Conservation (phyloP, 2,113 vertebrate genomes). For the Perca flavescens region DNA sequence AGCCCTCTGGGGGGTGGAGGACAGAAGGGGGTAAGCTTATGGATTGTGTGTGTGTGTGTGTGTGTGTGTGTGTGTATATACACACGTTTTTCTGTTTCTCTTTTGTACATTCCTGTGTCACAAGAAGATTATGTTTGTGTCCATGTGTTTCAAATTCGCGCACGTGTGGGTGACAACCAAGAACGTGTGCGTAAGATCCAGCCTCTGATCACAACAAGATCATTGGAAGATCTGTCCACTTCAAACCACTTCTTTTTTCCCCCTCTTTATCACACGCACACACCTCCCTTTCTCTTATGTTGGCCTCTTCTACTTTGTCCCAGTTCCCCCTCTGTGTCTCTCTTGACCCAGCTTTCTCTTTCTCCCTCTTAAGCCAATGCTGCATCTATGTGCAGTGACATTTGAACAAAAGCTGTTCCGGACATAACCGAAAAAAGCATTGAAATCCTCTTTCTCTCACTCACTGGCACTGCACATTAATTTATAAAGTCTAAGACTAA, state of each 20-base stretch:
- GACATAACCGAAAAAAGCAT: conserved; percentile 42
- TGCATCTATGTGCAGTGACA: conserved; percentile 57
- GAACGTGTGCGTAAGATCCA: conserved; percentile 24
- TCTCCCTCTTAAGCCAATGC: conserved; percentile 49
- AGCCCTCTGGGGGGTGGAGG: conserved; percentile 61
- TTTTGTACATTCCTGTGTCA: conserved; percentile 44
- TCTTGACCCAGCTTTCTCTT: conserved; percentile 62
- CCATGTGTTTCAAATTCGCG: conserved; percentile 51
- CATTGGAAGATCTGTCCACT: conserved; percentile 10
- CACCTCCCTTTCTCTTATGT: conserved; percentile 64
- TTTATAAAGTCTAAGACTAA: conserved; percentile 21
- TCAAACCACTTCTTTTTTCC: conserved; percentile 1
- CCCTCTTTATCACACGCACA: conserved; percentile 50
- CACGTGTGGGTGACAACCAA: conserved; percentile 45
- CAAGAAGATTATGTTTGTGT: conserved; percentile 67
- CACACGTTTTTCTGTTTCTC: conserved; percentile 59
- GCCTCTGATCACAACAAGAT: conserved; percentile 35
- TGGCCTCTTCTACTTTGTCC: conserved; percentile 41
- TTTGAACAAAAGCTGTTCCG: conserved; percentile 58
- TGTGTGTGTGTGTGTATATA: conserved; percentile 20
- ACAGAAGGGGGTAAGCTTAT: conserved; percentile 51
- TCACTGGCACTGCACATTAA: background rate
- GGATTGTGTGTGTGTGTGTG: conserved; percentile 6
- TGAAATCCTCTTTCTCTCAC: conserved; percentile 34
- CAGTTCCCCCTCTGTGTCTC: conserved; percentile 49